phyloP scores from a whole-genome alignment of 92 coral and sea anemone species.

The Actinernus sp. region DNA sequence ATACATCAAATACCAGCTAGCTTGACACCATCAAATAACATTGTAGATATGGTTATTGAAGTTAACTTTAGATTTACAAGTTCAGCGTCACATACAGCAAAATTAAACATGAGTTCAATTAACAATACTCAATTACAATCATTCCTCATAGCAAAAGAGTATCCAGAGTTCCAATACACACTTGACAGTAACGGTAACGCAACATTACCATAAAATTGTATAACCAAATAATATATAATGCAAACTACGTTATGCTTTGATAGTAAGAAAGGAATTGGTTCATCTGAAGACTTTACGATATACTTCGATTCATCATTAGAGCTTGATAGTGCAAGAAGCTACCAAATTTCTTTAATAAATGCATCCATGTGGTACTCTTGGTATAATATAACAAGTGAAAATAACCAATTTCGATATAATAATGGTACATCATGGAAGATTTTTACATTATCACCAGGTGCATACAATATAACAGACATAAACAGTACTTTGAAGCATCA shows the following conservation, averaged over 20 bases:
- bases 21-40: no score
- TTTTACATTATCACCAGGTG: neutral
- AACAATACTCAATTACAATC: no score
- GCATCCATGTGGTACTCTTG: constrained; percentile 24
- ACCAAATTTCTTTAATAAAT: neutral
- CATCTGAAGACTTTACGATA: constrained; percentile 3
- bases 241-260: constrained; percentile 16
- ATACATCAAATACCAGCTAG: no score
- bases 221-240: no score
- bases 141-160: no score
- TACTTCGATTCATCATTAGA: neutral
- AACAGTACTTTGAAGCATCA: constrained; percentile 8
- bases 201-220: no score
- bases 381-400: constrained; percentile 10
- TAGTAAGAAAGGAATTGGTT: neutral
- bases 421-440: constrained; percentile 19
- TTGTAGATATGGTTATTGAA: no score
- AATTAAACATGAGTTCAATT: no score
- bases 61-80: no score
- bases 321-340: neutral
- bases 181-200: no score
- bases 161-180: no score
- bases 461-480: constrained; percentile 15
- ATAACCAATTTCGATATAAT: constrained; percentile 22
- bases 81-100: no score